These are phyloP conservation scores for Orthochromis indermauri DNA, from an alignment of 2,113 vertebrate species.

Conservation along the genomic window DNA sequence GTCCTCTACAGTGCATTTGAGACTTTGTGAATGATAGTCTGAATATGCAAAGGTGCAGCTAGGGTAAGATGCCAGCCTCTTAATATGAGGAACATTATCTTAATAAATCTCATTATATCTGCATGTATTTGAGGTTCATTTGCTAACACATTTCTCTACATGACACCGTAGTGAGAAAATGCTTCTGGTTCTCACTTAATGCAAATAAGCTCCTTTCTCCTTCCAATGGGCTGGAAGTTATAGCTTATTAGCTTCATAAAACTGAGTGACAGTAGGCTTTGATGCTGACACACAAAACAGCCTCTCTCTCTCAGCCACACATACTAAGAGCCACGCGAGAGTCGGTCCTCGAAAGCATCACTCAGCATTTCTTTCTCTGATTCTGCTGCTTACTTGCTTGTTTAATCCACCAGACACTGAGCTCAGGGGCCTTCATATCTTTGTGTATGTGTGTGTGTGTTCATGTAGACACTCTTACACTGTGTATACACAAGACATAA, in stretches of 20 bases:
- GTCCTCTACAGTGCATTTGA: not conserved
- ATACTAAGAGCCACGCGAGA: not conserved
- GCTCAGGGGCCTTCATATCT: conserved; percentile 4
- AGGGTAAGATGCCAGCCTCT: not conserved
- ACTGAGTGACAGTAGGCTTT: conserved; percentile 33
- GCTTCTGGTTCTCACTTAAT: conserved; percentile 1
- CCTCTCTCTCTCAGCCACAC: not conserved
- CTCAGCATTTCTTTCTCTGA: conserved; percentile 27
- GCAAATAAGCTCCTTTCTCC: not conserved
- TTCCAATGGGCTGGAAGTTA: conserved; percentile 3
- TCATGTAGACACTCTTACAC: not conserved
- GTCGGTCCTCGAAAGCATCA: conserved; percentile 28
- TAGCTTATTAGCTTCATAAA: conserved; percentile 27
- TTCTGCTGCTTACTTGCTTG: conserved; percentile 29
- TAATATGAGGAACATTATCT: not conserved
- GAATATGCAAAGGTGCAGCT: not conserved
- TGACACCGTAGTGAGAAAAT: not conserved
- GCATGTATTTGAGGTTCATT: not conserved
- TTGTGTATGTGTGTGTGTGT: not conserved
- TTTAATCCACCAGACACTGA: conserved; percentile 43
- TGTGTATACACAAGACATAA: not conserved
- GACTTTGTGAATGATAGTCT: not conserved
- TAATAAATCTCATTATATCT: not conserved
- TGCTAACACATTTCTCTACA: not conserved
- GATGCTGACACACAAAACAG: not conserved